These are phyloP conservation scores for Agapostemon virescens DNA, from an alignment of 2,888 invertebrate genomes.

Conservation along the genomic window DNA sequence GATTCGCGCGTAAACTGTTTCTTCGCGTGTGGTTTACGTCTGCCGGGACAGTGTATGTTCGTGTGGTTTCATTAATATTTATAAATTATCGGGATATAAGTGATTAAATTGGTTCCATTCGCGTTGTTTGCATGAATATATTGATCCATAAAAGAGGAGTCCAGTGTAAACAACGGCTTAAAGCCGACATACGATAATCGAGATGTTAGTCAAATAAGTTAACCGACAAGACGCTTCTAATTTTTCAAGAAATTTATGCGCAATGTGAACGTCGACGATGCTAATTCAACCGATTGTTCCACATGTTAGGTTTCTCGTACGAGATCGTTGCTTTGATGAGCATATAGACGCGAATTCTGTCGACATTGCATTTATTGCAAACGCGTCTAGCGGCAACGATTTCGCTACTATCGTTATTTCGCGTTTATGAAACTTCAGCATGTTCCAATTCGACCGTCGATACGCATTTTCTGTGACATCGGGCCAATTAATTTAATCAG, in stretches of 20 bases:
- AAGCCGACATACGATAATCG: neutral
- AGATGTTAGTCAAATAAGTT: neutral
- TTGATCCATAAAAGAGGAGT: neutral
- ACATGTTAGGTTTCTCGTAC: neutral
- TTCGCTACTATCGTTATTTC: neutral
- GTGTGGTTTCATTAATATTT: neutral
- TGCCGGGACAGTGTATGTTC: too few species aligned
- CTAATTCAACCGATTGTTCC: neutral
- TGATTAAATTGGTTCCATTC: neutral
- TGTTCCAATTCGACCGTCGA: neutral
- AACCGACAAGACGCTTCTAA: neutral
- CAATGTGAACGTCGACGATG: neutral
- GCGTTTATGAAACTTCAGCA: neutral
- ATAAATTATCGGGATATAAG: neutral
- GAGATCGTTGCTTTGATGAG: neutral
- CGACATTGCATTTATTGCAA: constrained; percentile 1
- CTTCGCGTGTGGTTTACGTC: neutral
- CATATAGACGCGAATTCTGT: neutral
- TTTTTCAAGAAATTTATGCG: neutral
- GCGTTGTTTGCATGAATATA: neutral
- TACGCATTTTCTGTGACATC: neutral
- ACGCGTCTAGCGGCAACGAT: neutral
- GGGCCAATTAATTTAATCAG: neutral
- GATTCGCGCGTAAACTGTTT: neutral
- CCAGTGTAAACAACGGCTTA: neutral